phyloP scores from a whole-genome alignment of 2,888 invertebrate genomes.

The Macrosiphum euphorbiae region DNA sequence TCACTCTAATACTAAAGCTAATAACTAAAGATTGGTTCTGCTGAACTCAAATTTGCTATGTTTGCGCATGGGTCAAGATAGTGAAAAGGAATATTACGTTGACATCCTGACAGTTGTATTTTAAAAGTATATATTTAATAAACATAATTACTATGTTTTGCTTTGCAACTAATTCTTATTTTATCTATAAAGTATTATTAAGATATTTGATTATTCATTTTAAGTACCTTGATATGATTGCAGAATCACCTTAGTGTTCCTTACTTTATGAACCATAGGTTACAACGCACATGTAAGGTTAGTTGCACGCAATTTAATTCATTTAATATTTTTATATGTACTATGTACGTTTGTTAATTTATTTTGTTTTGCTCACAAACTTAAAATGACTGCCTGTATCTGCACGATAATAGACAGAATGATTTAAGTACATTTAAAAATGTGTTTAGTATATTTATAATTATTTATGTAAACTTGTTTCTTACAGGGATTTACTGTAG shows the following conservation, averaged over 20 bases:
- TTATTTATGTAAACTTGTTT: slow-evolving; percentile 19
- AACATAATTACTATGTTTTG: not conserved
- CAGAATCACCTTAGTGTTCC: slow-evolving; percentile 63
- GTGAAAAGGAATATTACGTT: not conserved
- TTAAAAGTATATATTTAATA: not conserved
- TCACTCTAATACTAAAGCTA: not conserved
- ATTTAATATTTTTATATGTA: slow-evolving; percentile 24
- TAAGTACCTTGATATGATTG: slow-evolving; percentile 59
- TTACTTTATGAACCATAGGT: slow-evolving; percentile 61
- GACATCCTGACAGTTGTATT: not conserved
- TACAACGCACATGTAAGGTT: slow-evolving; percentile 58
- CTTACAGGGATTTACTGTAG: slow-evolving; percentile 54
- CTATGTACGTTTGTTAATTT: not conserved
- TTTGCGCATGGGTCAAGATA: not conserved
- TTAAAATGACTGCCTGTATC: slow-evolving; percentile 38
- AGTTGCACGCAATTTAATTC: slow-evolving; percentile 58
- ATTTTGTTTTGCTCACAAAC: slow-evolving; percentile 33
- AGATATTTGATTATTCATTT: slow-evolving; percentile 53
- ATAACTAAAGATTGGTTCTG: not conserved
- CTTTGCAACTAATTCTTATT: slow-evolving; percentile 17
- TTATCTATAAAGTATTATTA: slow-evolving; percentile 15
- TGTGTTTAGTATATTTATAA: not conserved
- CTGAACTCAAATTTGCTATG: not conserved
- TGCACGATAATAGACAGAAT: slow-evolving; percentile 37
- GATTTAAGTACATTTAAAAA: not conserved